Evolutionary conservation across 2,113 vertebrate species (phyloP).

Genomic region (Larimichthys crocea): DNA sequence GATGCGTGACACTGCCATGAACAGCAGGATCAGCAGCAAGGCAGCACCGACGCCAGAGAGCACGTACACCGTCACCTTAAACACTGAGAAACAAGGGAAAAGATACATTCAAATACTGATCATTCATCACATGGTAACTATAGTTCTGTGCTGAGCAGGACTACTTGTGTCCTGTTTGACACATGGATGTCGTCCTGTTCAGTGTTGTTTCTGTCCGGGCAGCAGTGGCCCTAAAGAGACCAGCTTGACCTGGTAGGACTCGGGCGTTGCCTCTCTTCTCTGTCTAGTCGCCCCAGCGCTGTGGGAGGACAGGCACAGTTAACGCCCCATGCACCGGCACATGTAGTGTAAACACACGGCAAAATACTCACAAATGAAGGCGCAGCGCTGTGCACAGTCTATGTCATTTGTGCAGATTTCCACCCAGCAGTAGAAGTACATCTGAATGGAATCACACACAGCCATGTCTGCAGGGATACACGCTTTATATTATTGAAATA

Average conservation of each 20-base stretch:
- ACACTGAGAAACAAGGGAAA: constrained; percentile 42
- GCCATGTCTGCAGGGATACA: not conserved
- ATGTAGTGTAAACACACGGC: not conserved
- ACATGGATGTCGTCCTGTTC: not conserved
- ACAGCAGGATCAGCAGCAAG: constrained; percentile 51
- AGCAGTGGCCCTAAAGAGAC: constrained; percentile 72
- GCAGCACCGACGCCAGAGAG: constrained; percentile 40
- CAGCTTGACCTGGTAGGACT: constrained; percentile 45
- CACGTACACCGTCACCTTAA: constrained; percentile 40
- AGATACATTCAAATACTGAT: not conserved
- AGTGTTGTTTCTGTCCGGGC: constrained; percentile 47
- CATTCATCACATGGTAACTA: not conserved
- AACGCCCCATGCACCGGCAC: accelerated
- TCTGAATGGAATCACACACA: constrained; percentile 45
- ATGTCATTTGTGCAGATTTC: constrained; percentile 71
- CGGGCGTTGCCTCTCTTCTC: constrained; percentile 47
- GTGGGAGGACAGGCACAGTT: not conserved
- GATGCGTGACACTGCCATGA: not conserved
- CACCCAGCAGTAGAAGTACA: constrained; percentile 83
- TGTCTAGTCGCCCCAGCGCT: constrained; percentile 63
- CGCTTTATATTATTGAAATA: not conserved
- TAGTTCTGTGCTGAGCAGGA: not conserved
- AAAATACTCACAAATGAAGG: constrained; percentile 68
- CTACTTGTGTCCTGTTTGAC: constrained; percentile 36
- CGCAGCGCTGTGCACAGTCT: constrained; percentile 69